Evolutionary conservation across 2,113 vertebrate genomes (phyloP), one percentile per base, ranked within the genome.

Genomic region (Paracanthobrama guichenoti): DNA sequence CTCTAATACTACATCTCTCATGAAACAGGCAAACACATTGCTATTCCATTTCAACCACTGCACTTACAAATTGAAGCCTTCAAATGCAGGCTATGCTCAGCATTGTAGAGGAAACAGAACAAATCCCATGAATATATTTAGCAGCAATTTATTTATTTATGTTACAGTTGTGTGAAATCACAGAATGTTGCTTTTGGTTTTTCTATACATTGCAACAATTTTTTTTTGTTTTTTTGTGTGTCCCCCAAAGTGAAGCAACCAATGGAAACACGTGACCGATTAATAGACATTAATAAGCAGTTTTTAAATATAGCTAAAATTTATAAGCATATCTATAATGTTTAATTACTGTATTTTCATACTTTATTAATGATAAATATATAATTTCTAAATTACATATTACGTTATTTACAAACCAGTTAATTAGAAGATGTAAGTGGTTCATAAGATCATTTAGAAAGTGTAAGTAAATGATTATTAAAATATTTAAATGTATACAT

Each of bases 1-100:
- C 91, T 93, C 93, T 93, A 94, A 94, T 92, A 88, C 91, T 88
- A 84, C 91, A 92, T 92, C 90, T 89, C 89, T 93, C 90, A 90
- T 90, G 89, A 91, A 86, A 66, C 88, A 89, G 90, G 88, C 89
- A 93, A 92, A 93, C 88, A 91, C 87, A 92, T 85, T 86, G 87
- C 82, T 83, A 86, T 92, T 92, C 88, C 87, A 90, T 92, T 94
- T 91, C 85, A 92, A 86, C 86, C 86, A 84, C 88, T 89, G 88
- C 84, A 88, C 87, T 92, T 91, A 86, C 92, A 93, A 90, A 89
- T 86, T 83, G 78, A 81, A 87, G 76, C 28, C 87, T 93, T 89
- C 81, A 89, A 87, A 91, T 87, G 87, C 66, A 90, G 85, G 78
- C 67, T 81, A 53, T 78, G 85, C 90, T 89, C 89, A 86, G 88